phyloP scores from a whole-genome alignment of 2,113 vertebrate genomes.

The Bostrychus sinensis region DNA sequence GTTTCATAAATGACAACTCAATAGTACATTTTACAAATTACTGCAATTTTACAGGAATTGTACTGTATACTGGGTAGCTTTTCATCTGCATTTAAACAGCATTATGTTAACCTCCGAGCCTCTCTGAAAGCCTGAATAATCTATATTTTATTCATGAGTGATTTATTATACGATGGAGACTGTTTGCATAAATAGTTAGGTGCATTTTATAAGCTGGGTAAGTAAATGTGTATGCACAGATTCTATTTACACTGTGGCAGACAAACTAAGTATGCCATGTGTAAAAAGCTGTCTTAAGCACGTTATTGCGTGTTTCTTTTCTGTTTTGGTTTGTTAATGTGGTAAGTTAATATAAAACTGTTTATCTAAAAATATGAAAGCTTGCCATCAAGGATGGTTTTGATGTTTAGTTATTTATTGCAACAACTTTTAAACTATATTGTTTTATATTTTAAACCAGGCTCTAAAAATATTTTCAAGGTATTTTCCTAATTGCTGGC shows the following conservation, averaged over 20 bases:
- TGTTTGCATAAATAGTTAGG: slow-evolving; percentile 53
- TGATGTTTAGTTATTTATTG: no score
- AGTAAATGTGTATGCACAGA: slow-evolving; percentile 46
- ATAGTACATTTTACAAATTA: not conserved
- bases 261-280: slow-evolving; percentile 16
- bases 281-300: slow-evolving; percentile 3
- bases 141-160: slow-evolving; percentile 66
- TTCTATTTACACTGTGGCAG: slow-evolving; percentile 18
- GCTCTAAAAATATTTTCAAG: slow-evolving; percentile 2
- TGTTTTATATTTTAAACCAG: no score
- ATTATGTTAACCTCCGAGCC: slow-evolving; percentile 38
- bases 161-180: slow-evolving; percentile 37
- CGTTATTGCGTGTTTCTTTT: not conserved
- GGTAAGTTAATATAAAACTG: slow-evolving; percentile 10
- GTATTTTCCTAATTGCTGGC: slow-evolving; percentile 66
- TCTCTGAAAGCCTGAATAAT: slow-evolving; percentile 42
- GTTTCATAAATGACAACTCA: slow-evolving; percentile 1
- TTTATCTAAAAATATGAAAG: not conserved
- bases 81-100: slow-evolving; percentile 34
- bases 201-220: slow-evolving; percentile 53
- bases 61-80: slow-evolving; percentile 12
- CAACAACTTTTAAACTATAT: no score
- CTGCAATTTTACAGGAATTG: not conserved
- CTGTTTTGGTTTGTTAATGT: not conserved
- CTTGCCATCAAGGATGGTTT: no score